Evolutionary conservation across 2,797 vertebrate species (phyloP), one percentile per base, ranked within the genome.

Genomic region (Bucorvus abyssinicus): DNA sequence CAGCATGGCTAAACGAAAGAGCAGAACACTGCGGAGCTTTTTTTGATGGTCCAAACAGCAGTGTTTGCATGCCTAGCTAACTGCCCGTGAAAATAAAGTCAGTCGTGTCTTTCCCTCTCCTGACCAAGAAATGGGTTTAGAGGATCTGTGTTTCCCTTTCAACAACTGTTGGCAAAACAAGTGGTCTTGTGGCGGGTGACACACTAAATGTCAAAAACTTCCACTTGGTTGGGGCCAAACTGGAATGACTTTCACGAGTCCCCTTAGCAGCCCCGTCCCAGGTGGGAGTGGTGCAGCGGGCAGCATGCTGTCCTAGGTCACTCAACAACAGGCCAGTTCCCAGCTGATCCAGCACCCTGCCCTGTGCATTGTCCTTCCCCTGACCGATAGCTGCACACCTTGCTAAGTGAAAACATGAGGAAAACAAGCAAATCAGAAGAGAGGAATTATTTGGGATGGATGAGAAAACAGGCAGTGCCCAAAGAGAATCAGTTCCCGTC

Each of bases 291-390:
- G 53, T 89, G 68, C 68, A 56, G n/a, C 2, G 0, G 40, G 71
- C 27, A 89, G 10, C 13, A 14, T 0, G 0, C 16, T 11, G 2
- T 24, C 10, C 40, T 42, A 36, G 17, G 45, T 68, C 56, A 40
- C 34, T 10, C 21, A 34, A 47, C 10, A 76, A 8, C 5, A 22
- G 14, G 8, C 27, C 42, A 42, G 40, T 12, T 74, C 45, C 53
- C 47, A 45, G 20, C 9, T 59, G 61, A 50, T 21, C 38, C 26
- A 32, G 32, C 38, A 70, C 49, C 17, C 11, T 42, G n/a, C 32
- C 42, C 32, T 20, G 2, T n/a, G 38, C 9, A 11, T 8, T 14
- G 9, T 36, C 52, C 88, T 49, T 42, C 26, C 68, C 69, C 13
- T 55, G 36, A 9, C 42, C 71, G 42, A 84, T 17, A 38, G 36